Conservation (phyloP, 1,140 invertebrate species). For the Brachionus sp. region DNA sequence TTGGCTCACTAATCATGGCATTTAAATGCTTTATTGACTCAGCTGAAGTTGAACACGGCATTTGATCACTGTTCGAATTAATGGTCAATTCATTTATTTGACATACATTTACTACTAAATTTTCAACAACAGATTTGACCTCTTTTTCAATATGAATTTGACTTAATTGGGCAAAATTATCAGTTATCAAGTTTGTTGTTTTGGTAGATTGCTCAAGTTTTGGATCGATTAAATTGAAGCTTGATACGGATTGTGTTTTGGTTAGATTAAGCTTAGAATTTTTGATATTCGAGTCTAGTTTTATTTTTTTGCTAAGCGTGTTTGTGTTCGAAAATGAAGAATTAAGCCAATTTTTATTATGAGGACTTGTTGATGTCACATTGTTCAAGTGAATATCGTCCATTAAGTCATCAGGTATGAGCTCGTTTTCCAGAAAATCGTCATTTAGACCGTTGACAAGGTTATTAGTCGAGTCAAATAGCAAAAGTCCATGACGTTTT, state of each 20-base stretch:
- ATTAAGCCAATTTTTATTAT: constrained; percentile 9
- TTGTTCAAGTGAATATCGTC: constrained; percentile 32
- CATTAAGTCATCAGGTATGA: constrained; percentile 36
- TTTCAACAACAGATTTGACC: constrained; percentile 27
- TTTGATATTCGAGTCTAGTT: neutral
- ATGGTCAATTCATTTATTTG: constrained; percentile 35
- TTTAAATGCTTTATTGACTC: neutral
- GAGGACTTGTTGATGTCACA: neutral
- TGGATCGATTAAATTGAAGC: neutral
- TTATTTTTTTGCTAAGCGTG: neutral
- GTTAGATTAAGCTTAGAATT: neutral
- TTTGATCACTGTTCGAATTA: neutral
- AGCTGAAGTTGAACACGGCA: neutral
- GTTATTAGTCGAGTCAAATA: neutral
- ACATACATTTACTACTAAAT: constrained; percentile 22
- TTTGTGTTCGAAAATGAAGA: neutral
- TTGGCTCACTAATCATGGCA: neutral
- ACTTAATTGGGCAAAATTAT: neutral
- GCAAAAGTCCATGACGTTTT: neutral
- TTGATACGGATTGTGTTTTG: neutral
- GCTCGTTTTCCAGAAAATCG: constrained; percentile 39
- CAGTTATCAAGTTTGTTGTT: neutral
- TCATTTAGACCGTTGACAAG: neutral
- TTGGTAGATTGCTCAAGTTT: neutral
- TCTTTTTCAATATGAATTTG: constrained; percentile 17